Conservation (phyloP, 2,888 invertebrate genomes). For the Tipula vernalis region DNA sequence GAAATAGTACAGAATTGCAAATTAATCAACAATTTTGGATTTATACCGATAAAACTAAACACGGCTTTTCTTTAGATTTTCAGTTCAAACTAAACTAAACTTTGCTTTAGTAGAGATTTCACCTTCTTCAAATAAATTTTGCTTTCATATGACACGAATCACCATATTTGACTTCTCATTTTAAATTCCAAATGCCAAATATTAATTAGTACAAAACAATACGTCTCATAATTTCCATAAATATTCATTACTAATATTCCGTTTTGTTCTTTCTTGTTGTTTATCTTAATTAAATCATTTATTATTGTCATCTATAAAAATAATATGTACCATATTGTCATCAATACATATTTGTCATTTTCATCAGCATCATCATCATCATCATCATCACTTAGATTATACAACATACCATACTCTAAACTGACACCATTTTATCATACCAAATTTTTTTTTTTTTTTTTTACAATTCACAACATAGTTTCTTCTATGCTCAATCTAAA, state of each 20-base stretch:
- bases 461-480: background rate
- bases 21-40: no score
- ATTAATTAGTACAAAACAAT: background rate
- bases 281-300: background rate
- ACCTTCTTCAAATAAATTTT: no score
- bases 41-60: no score
- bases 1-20: no score
- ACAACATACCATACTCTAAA: background rate
- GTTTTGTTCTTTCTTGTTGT: background rate
- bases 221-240: background rate
- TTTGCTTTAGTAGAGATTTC: no score
- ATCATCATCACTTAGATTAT: background rate
- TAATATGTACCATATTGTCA: background rate
- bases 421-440: background rate
- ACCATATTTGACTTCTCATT: no score
- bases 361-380: background rate
- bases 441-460: background rate
- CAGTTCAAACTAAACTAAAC: no score
- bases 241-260: background rate
- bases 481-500: background rate
- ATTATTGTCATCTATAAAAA: background rate
- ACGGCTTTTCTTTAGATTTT: no score
- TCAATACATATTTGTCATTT: background rate
- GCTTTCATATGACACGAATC: no score
- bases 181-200: background rate